phyloP scores from a whole-genome alignment of 30 jellyfish, hydroid and myxozoan species.

The Turritopsis dohrnii region DNA sequence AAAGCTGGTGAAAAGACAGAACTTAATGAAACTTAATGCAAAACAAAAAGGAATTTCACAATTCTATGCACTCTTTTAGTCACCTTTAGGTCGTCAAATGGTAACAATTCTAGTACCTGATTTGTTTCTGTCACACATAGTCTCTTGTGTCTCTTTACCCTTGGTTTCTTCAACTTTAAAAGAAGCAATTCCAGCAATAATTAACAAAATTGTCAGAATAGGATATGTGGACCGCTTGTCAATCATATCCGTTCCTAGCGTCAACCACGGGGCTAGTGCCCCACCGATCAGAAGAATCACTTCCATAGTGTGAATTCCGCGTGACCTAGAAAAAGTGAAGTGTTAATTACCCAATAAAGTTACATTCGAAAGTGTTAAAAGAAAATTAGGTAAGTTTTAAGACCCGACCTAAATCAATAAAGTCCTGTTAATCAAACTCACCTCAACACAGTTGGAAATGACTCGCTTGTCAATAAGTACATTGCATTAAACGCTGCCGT shows the following conservation, averaged over 20 bases:
- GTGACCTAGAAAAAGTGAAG: not conserved
- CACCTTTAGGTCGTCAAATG: too few relatives aligned
- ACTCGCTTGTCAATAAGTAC: not conserved
- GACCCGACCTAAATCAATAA: too few relatives aligned
- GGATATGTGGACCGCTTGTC: not conserved
- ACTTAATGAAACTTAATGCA: too few relatives aligned
- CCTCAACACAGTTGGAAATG: not conserved
- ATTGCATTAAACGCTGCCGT: not conserved
- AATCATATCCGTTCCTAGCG: not conserved
- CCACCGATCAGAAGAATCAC: not conserved
- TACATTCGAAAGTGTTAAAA: too few relatives aligned
- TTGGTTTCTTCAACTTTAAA: not conserved
- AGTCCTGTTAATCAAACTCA: too few relatives aligned
- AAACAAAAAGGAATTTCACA: too few relatives aligned
- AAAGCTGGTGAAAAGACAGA: too few relatives aligned
- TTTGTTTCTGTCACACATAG: not conserved
- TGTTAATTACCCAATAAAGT: too few relatives aligned
- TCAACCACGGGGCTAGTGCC: slow-evolving; percentile 1
- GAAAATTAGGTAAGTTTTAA: too few relatives aligned
- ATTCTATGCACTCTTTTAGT: too few relatives aligned
- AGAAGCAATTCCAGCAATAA: not conserved
- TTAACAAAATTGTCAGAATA: not conserved
- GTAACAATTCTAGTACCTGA: too few relatives aligned
- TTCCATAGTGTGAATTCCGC: not conserved
- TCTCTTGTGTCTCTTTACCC: not conserved